A percentile compares a stretch with the other conserved stretches of the same genome.
Evolutionary conservation across 2,113 vertebrate genomes (phyloP).

Genomic region (Dendrocopos noguchii): DNA sequence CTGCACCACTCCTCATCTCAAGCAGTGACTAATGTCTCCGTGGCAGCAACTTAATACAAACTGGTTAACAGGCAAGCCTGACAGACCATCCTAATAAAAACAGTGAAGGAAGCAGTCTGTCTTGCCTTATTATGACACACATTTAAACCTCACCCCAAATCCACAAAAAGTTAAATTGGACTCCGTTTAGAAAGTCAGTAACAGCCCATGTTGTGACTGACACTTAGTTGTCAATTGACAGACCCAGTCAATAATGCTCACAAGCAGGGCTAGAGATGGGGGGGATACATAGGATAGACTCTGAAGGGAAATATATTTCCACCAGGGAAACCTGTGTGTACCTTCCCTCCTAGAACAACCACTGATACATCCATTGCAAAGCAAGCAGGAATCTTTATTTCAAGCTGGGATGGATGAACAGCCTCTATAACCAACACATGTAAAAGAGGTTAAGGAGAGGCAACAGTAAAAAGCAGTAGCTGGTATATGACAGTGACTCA

Average conservation of each 20-base stretch:
- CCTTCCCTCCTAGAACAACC: not conserved
- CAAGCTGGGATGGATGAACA: not conserved
- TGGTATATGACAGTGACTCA: not conserved
- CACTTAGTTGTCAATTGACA: not conserved
- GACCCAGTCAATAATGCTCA: not conserved
- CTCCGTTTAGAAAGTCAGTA: not conserved
- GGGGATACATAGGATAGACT: not conserved
- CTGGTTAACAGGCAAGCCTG: constrained; percentile 4
- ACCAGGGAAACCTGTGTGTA: not conserved
- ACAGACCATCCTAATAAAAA: not conserved
- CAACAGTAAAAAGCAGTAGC: not conserved
- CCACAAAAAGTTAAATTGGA: not conserved
- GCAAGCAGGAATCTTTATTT: not conserved
- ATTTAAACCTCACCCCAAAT: not conserved
- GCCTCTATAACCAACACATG: not conserved
- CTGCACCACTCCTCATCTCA: constrained; percentile 11
- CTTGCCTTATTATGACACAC: not conserved
- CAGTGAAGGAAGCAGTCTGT: not conserved
- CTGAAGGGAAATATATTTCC: not conserved
- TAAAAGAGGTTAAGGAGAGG: not conserved
- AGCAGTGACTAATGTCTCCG: constrained; percentile 9
- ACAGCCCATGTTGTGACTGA: not conserved
- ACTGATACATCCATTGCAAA: not conserved
- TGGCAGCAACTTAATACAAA: not conserved
- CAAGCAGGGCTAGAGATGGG: not conserved